phyloP scores from a whole-genome alignment of 2,888 invertebrate genomes.

The Boloria selene region DNA sequence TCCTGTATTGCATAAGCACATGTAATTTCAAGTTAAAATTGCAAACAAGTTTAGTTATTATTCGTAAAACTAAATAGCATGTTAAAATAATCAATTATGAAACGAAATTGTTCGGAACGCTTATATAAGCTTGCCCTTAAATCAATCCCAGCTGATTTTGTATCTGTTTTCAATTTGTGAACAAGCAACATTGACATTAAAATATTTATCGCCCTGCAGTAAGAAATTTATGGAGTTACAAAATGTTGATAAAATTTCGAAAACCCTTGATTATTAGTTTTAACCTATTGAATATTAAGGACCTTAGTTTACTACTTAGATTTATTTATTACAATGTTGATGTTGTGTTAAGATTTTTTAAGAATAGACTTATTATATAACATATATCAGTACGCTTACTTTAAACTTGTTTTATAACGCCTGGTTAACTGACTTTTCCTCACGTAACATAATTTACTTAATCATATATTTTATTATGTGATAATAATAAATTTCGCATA shows the following conservation, averaged over 20 bases:
- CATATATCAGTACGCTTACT: too few species aligned
- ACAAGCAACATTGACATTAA: slow-evolving; percentile 17
- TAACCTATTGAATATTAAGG: too few species aligned
- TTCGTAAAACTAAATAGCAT: slow-evolving; percentile 2
- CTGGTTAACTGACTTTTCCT: too few species aligned
- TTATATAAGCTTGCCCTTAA: slow-evolving; percentile 7
- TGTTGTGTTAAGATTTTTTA: too few species aligned
- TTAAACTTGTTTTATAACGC: too few species aligned
- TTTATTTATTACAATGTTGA: too few species aligned
- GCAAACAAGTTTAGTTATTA: neutral
- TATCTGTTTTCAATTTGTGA: slow-evolving; percentile 25
- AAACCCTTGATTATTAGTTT: slow-evolving; percentile 2
- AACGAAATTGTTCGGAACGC: slow-evolving; percentile 8
- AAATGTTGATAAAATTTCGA: slow-evolving; percentile 5
- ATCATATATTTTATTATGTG: too few species aligned
- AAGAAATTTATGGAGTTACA: slow-evolving; percentile 24
- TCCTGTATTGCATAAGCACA: too few species aligned
- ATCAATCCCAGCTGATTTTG: slow-evolving; percentile 22
- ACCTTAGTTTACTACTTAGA: too few species aligned
- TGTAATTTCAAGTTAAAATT: neutral
- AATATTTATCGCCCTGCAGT: slow-evolving; percentile 24
- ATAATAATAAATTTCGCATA: too few species aligned
- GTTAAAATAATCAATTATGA: slow-evolving; percentile 19
- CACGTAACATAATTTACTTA: too few species aligned
- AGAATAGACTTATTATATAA: too few species aligned